These are phyloP conservation scores for Agrochola lychnidis DNA, from an alignment of 2,888 invertebrate species.

Conservation along the genomic window DNA sequence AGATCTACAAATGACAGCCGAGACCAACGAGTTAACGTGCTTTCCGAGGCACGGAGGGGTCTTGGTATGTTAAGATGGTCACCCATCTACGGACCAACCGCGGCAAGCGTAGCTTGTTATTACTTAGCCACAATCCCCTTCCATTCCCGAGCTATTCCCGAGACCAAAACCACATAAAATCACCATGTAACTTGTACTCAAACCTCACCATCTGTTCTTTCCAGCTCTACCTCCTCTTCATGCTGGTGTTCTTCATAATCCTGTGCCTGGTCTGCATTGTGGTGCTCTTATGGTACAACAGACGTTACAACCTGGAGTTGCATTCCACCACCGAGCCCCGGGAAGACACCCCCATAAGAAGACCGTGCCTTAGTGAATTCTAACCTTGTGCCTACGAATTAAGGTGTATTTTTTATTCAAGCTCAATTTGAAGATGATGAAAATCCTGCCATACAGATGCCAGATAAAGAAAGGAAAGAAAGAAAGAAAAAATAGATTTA, in stretches of 20 bases:
- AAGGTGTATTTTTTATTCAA: constrained; percentile 46
- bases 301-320: constrained; percentile 64
- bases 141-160: not conserved
- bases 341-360: constrained; percentile 78
- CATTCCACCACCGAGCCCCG: constrained; percentile 70
- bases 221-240: constrained; percentile 84
- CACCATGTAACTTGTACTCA: not conserved
- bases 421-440: constrained; percentile 11
- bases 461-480: not conserved
- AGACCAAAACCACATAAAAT: not conserved
- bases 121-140: too few relatives aligned
- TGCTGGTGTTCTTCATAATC: constrained; percentile 81
- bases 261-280: constrained; percentile 77
- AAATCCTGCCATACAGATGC: not conserved
- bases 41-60: not conserved
- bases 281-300: constrained; percentile 75
- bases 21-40: not conserved
- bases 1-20: not conserved
- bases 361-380: constrained; percentile 66
- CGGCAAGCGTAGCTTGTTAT: not conserved
- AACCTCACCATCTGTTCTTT: constrained; percentile 54
- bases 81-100: not conserved
- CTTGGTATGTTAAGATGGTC: too few relatives aligned
- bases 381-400: constrained; percentile 59
- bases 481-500: not conserved